Evolutionary conservation across 2,113 vertebrate species (phyloP).

Genomic region (Gymnarchus niloticus): DNA sequence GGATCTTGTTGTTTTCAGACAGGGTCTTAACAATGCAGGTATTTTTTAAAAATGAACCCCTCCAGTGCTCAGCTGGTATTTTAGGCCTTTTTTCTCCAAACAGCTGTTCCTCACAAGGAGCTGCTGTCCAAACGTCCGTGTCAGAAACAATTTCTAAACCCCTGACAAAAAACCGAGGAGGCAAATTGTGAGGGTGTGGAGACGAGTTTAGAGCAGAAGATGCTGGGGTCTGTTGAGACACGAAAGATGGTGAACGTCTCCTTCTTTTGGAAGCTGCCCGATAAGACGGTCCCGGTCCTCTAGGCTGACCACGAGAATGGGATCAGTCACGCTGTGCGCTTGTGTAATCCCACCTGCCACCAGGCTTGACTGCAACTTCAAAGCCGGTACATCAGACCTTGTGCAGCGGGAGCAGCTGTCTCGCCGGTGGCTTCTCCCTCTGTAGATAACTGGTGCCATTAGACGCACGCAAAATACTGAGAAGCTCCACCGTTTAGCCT

Average conservation of each 20-base stretch:
- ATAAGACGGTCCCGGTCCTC: background rate
- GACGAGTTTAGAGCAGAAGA: background rate
- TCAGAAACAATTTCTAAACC: background rate
- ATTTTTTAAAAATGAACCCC: background rate
- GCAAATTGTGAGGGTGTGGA: background rate
- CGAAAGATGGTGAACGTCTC: background rate
- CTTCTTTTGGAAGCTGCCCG: background rate
- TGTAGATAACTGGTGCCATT: background rate
- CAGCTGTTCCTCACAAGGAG: background rate
- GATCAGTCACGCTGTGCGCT: background rate
- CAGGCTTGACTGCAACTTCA: background rate
- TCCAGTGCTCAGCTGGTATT: background rate
- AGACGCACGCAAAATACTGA: background rate
- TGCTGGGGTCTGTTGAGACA: background rate
- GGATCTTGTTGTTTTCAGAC: background rate
- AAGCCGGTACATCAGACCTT: background rate
- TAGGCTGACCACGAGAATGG: background rate
- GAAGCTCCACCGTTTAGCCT: background rate
- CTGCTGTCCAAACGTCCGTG: background rate
- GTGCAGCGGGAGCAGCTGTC: background rate
- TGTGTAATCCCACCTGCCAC: background rate
- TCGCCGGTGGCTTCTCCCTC: background rate
- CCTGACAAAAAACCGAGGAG: background rate
- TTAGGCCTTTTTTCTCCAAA: too few species aligned
- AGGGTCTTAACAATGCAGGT: background rate